Evolutionary conservation across 2,113 vertebrate species (phyloP).

Genomic region (Brachionichthys hirsutus): DNA sequence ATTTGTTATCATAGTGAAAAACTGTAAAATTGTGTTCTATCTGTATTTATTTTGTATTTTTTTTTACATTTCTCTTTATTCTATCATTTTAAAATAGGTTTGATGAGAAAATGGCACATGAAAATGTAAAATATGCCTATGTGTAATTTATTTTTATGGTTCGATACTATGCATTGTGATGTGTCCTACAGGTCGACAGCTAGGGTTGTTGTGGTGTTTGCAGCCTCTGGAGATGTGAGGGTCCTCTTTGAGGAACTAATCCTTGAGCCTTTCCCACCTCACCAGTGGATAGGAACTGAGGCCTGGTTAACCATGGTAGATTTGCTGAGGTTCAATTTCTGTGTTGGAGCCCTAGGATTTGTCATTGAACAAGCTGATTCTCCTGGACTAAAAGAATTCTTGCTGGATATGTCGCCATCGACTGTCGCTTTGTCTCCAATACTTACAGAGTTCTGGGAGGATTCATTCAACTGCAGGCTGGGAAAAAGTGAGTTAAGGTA

Average conservation of each 20-base stretch:
- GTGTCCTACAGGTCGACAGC: constrained; percentile 32
- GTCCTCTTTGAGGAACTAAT: constrained; percentile 61
- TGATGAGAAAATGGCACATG: not conserved
- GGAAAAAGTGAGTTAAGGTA: constrained; percentile 33
- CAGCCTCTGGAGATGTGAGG: constrained; percentile 54
- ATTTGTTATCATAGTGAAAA: no score
- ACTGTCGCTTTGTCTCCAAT: constrained; percentile 36
- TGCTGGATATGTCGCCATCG: constrained; percentile 48
- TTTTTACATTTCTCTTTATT: no score
- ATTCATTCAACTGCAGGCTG: constrained; percentile 62
- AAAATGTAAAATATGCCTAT: not conserved
- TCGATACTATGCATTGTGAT: not conserved
- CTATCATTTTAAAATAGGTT: no score
- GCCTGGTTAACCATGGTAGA: constrained; percentile 62
- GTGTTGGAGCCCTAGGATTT: constrained; percentile 61
- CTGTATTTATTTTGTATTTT: no score
- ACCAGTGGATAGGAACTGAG: constrained; percentile 75
- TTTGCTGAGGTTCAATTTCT: constrained; percentile 51
- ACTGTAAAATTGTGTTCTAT: no score
- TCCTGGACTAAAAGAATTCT: constrained; percentile 66
- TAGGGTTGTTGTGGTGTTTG: constrained; percentile 68
- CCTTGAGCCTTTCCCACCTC: constrained; percentile 29
- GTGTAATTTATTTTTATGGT: not conserved
- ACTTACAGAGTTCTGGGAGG: constrained; percentile 71
- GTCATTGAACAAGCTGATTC: constrained; percentile 59